Conservation (phyloP, 2,797 vertebrate species). For the Ficedula albicollis region DNA sequence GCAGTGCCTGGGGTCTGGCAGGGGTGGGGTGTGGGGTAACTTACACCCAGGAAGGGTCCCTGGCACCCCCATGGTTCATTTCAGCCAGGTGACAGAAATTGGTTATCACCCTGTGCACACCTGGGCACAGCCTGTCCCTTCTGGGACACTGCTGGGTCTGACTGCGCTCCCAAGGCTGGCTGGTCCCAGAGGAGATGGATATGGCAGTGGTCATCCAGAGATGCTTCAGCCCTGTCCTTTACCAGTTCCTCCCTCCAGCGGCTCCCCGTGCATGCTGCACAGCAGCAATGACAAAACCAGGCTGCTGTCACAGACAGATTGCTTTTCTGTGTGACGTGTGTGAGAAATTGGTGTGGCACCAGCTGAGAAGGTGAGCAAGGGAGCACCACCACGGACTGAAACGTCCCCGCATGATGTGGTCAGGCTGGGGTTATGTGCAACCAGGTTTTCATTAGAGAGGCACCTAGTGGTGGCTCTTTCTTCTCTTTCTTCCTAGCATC, state of each 20-base stretch:
- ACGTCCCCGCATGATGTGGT: background rate
- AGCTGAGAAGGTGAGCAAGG: background rate
- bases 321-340: background rate
- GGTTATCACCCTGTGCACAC: background rate
- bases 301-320: background rate
- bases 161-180: background rate
- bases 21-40: background rate
- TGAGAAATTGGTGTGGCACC: background rate
- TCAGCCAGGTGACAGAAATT: background rate
- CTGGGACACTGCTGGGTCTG: background rate
- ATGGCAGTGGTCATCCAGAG: background rate
- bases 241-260: background rate
- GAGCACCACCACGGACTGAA: background rate
- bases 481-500: background rate
- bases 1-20: background rate
- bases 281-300: background rate
- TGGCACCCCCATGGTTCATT: background rate
- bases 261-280: background rate
- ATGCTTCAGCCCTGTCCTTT: background rate
- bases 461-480: background rate
- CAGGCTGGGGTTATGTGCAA: background rate
- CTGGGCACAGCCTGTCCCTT: fast-evolving
- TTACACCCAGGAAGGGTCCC: background rate
- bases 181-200: background rate
- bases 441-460: background rate